phyloP scores from a whole-genome alignment of 2,888 invertebrate species.

The Metallyticus violacea region DNA sequence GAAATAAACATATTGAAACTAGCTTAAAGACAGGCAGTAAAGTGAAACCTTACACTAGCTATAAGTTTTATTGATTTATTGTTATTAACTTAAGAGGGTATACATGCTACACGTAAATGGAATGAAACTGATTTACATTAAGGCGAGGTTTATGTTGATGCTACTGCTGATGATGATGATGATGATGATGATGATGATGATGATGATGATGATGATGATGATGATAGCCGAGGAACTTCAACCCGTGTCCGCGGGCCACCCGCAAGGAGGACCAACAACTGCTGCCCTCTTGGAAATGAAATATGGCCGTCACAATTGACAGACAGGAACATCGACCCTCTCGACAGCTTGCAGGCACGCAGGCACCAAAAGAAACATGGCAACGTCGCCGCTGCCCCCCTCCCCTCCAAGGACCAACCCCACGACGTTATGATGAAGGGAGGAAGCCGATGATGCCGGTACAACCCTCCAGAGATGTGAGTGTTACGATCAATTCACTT shows the following conservation, averaged over 20 bases:
- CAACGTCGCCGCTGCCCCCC: not conserved
- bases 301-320: not conserved
- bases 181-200: too few relatives aligned
- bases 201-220: too few relatives aligned
- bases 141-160: not conserved
- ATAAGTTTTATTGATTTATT: too few relatives aligned
- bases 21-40: too few relatives aligned
- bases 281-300: not conserved
- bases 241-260: not conserved
- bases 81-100: too few relatives aligned
- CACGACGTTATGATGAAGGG: not conserved
- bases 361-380: not conserved
- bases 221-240: not conserved
- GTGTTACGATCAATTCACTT: not conserved
- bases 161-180: too few relatives aligned
- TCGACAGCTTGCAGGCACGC: not conserved
- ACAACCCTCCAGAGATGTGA: not conserved
- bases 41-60: too few relatives aligned
- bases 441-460: not conserved
- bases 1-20: too few relatives aligned
- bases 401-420: not conserved
- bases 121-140: not conserved
- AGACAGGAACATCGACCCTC: not conserved
- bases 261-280: not conserved
- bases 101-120: not conserved